Evolutionary conservation across 2,797 vertebrate species (phyloP).

Genomic region (Gymnothorax javanicus): DNA sequence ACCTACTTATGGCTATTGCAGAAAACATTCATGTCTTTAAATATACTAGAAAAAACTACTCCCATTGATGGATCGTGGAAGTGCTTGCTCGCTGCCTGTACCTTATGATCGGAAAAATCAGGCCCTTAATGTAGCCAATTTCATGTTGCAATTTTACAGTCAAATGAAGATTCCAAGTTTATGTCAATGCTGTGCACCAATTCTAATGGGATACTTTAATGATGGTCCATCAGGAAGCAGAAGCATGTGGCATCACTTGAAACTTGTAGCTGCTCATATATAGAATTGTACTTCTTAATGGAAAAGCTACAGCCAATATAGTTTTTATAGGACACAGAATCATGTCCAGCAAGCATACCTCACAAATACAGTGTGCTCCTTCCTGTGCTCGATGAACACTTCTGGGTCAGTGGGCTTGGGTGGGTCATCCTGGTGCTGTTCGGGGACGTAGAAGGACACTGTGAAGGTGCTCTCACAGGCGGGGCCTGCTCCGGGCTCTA

Average conservation of each 20-base stretch:
- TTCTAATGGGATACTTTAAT: too few relatives aligned
- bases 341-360: slow-evolving; percentile 57
- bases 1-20: too few relatives aligned
- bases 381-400: slow-evolving; percentile 76
- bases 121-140: not conserved
- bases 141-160: not conserved
- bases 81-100: too few relatives aligned
- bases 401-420: slow-evolving; percentile 68
- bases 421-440: slow-evolving; percentile 70
- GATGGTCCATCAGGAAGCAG: not conserved
- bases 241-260: not conserved
- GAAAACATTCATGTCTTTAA: too few relatives aligned
- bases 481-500: slow-evolving; percentile 71
- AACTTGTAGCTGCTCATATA: not conserved
- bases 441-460: slow-evolving; percentile 70
- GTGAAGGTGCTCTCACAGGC: slow-evolving; percentile 71
- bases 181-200: not conserved
- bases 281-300: not conserved
- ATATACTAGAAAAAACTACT: too few relatives aligned
- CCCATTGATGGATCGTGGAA: too few relatives aligned
- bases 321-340: not conserved
- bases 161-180: not conserved
- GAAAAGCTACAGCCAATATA: not conserved
- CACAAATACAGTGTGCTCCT: slow-evolving; percentile 73
- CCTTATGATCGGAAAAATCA: too few relatives aligned